Percentiles rank a stretch among this genome's conserved stretches.
Evolutionary conservation across 2,797 vertebrate species (phyloP).

Genomic region (Pangasius krempfi): DNA sequence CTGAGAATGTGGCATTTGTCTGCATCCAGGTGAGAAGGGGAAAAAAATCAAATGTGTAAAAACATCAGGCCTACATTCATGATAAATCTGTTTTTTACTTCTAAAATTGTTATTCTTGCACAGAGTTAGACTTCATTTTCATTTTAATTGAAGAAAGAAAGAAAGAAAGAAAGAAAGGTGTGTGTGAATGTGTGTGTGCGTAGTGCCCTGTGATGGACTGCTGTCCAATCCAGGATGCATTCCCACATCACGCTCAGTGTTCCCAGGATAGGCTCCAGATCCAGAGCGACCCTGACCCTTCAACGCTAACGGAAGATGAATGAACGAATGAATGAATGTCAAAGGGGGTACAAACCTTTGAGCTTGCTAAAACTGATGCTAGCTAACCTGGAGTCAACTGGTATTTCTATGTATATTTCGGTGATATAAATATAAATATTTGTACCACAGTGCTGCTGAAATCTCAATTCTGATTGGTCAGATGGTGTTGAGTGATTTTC

Average conservation of each 20-base stretch:
- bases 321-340: not conserved
- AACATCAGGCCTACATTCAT: not conserved
- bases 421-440: not conserved
- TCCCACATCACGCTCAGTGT: not conserved
- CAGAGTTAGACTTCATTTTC: not conserved
- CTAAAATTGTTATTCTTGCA: not conserved
- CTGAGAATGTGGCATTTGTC: not conserved
- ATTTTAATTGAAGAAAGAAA: too few species aligned
- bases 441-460: not conserved
- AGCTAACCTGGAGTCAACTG: not conserved
- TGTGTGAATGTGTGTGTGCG: not conserved
- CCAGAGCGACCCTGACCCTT: not conserved
- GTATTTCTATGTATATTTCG: not conserved
- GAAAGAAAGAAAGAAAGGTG: not conserved
- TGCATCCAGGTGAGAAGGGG: not conserved
- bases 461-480: not conserved
- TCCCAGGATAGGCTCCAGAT: not conserved
- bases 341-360: not conserved
- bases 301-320: not conserved
- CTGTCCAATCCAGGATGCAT: not conserved
- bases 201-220: not conserved
- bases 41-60: not conserved
- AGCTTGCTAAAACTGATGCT: not conserved
- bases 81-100: not conserved
- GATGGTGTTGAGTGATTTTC: not conserved